Evolutionary conservation across 2,113 vertebrate species (phyloP), one percentile per base, ranked within the genome.

Genomic region (Sardina pilchardus): DNA sequence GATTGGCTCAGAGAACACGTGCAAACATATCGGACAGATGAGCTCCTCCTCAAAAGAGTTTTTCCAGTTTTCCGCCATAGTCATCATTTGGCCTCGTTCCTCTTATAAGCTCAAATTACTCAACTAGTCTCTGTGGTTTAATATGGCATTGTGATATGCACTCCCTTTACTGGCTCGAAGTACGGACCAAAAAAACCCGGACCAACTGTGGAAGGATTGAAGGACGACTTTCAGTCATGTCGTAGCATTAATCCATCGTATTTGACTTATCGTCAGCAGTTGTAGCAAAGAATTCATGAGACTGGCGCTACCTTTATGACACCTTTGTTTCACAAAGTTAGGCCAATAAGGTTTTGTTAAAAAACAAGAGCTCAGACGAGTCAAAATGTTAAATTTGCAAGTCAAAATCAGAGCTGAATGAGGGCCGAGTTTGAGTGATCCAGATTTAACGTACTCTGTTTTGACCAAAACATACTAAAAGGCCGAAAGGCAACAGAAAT

Each of bases 41-140:
- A 99, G 97, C 93, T 99, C 98, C 94, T 99, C 98, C 92, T 99
- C 98, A n/a, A 99, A 98, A 93, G 97, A 98, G 95, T 98, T 99
- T 91, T 97, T 98, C 98, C 98, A 99, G 92, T 96, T 98, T 24
- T 71, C n/a, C 16, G 63, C 63, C 63, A 71, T 71, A 71, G n/a
- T 34, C 63, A 71, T 71, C 26, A 71, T 26, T 71, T 71, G 26
- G 30, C 30, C 8, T 71, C 26, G 63, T 34, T 71, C 63, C 30
- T 34, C 26, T 26, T 71, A 6, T 30, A 71, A 71, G 1, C 30
- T 71, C 63, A 26, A 71, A 78, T 78, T 36, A 78, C 34, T 71
- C 63, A 34, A 71, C 1, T 3, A 71, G 26, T 71, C 63, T 71
- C 63, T 4, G 14, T 36, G 14, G 10, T 17, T 78, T 78, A 78